A percentile compares a stretch with the other conserved stretches of the same genome.
Evolutionary conservation across 2,113 vertebrate species (phyloP).

Genomic region (Rhinichthys klamathensis): DNA sequence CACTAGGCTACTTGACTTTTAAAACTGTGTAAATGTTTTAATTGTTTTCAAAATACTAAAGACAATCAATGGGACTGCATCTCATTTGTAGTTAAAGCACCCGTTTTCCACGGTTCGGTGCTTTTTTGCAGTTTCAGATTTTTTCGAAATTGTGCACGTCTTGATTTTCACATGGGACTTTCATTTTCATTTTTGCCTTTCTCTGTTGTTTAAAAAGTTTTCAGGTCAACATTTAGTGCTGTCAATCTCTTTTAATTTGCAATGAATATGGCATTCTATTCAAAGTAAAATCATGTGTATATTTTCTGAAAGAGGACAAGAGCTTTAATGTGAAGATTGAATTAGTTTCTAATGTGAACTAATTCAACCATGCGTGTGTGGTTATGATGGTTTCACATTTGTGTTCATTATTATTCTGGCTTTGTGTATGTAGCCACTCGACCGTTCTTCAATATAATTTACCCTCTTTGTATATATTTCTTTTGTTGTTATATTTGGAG

Average conservation of each 20-base stretch:
- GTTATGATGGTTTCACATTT: too few species aligned
- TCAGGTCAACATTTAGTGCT: background rate
- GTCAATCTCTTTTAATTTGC: background rate
- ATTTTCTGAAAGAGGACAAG: background rate
- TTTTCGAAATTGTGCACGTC: background rate
- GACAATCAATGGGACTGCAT: background rate
- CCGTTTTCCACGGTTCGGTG: background rate
- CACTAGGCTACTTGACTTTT: slow-evolving; percentile 8
- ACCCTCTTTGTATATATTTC: background rate
- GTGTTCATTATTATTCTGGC: background rate
- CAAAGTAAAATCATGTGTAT: background rate
- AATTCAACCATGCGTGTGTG: background rate
- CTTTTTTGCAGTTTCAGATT: background rate
- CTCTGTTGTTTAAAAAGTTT: background rate
- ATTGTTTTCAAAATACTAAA: background rate
- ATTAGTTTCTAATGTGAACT: background rate
- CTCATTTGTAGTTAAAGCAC: background rate
- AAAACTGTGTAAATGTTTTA: background rate
- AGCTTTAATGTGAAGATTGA: background rate
- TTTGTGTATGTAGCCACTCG: background rate
- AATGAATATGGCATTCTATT: background rate
- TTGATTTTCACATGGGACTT: background rate
- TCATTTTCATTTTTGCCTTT: background rate
- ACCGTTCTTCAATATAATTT: background rate
- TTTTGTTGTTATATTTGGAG: background rate